Base-by-base conservation (phyloP, 2,888 invertebrate genomes). In the Arctia plantaginis region DNA sequence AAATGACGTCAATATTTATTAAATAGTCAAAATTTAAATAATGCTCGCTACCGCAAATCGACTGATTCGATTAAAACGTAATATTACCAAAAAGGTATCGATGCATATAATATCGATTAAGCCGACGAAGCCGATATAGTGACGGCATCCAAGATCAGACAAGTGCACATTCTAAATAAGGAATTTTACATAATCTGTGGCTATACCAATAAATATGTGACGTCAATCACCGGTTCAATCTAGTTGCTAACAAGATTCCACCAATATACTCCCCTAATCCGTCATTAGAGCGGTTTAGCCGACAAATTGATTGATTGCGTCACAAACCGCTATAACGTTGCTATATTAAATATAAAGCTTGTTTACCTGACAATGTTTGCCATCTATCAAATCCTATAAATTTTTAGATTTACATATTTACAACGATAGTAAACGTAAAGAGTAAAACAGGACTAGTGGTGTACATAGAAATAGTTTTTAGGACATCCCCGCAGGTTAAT, bases 161-260 rank as follows among this genome's bases (percentile, higher is more conserved):
- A 13, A 59, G 3, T 1, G 12, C 3, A 0, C 59, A 8, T 59
- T n/a, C 15, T 27, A 1, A 8, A 6, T 15, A 15, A 4, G 12
- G 27, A 59, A 0, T 30, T 3, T 27, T 27, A 30, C 27, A 15
- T 59, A 27, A 13, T 30, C 59, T 18, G 62, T 82, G 65, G 39
- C 12, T 66, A 39, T 12, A 72, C 13, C 30, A 70, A 30, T 62
- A 64, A 10, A 18, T 15, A 79, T 78, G 79, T 80, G 80, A 74
- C 81, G 82, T 72, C 69, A 39, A 62, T 71, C 67, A 39, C 39
- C 39, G 55, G 18, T 39, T n/a, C 66, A 51, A 35, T 41, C 33
- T 30, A 30, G 64, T 69, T 33, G 69, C 41, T 66, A 44, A 74
- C 69, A 70, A 69, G 69, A 69, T 70, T 69, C 23, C 27, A 20